These are phyloP conservation scores for Capricornis sumatraensis DNA, from an alignment of 2,113 vertebrate genomes.

Conservation along the genomic window DNA sequence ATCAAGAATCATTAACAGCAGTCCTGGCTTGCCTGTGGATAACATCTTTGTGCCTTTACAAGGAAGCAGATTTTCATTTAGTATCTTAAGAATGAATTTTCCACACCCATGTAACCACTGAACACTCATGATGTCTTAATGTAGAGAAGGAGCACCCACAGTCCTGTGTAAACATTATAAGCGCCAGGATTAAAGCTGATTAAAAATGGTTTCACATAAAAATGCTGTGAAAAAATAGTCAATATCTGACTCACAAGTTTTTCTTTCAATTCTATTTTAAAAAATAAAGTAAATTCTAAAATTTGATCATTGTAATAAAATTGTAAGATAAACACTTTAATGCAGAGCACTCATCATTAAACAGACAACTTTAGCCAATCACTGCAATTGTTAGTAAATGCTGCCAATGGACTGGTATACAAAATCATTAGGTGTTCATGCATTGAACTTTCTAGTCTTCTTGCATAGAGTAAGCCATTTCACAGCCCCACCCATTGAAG, in stretches of 20 bases:
- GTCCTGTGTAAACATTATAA: not conserved
- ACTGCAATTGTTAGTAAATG: not conserved
- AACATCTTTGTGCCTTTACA: not conserved
- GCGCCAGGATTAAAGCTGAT: not conserved
- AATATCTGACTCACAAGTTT: not conserved
- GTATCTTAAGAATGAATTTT: not conserved
- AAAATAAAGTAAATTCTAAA: not conserved
- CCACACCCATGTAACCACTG: not conserved
- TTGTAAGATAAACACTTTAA: not conserved
- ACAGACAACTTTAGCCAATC: not conserved
- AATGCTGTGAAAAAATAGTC: not conserved
- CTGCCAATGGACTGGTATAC: not conserved
- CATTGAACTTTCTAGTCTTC: not conserved
- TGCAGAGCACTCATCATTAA: not conserved
- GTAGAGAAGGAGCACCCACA: not conserved
- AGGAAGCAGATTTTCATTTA: not conserved
- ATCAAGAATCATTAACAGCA: not conserved
- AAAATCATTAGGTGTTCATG: fast-evolving
- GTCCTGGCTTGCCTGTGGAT: not conserved
- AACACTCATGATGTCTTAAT: not conserved
- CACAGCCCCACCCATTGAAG: not conserved
- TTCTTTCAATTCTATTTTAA: not conserved
- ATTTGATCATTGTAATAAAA: not conserved
- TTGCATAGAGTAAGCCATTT: not conserved
- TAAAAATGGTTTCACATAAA: not conserved